Base-by-base conservation (phyloP, 30 jellyfish, hydroid and myxozoan genomes). In the Hydra vulgaris region DNA sequence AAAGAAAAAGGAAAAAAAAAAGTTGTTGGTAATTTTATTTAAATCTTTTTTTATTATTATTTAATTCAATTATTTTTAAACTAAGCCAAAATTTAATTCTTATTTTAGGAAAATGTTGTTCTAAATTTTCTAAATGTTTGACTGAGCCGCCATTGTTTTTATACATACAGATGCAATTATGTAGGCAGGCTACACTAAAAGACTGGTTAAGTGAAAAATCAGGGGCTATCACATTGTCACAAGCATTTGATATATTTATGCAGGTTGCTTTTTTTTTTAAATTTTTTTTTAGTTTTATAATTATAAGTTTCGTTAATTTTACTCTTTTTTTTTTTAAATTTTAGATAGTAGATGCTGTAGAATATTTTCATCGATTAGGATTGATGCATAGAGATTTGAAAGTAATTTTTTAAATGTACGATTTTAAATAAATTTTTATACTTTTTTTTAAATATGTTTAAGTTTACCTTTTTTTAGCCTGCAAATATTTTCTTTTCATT, bases 311-410 rank as follows among this genome's bases (percentile, higher is more conserved):
- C 15, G 7, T 68, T 20, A n/a, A 3, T 68, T 1, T 68, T 68
- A 16, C 17, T 24, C 40, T 23, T 0, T 67, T 53, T 17, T 53
- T n/a, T 4, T 55, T 70, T 71, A 17, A 27, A 53, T 72, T 86
- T 20, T 40, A 92, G 98, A 92, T 92, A 53, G 85, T 92, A 25
- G 54, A 79, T 73, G 99, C 99, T 27, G 97, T 95, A 15, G 95
- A 86, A 71, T 95, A 95, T 81, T 85, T 95, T 70, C 99, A 95
- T 73, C 61, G 88, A 0, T 90, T 83, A 79, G 97, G 96, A 18
- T 83, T 95, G 97, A 95, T 95, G 97, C 99, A 95, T 83, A 83
- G 99, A 54, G 99, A 95, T 73, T 84, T 95, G 77, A 95, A 95
- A 95, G 99, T 94, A 74, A 15, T 71, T 68, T 68, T 68, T 68